A percentile compares a stretch with the other conserved stretches of the same genome.
Evolutionary conservation across 2,888 invertebrate species (phyloP).

Genomic region (Panzeria rudis): DNA sequence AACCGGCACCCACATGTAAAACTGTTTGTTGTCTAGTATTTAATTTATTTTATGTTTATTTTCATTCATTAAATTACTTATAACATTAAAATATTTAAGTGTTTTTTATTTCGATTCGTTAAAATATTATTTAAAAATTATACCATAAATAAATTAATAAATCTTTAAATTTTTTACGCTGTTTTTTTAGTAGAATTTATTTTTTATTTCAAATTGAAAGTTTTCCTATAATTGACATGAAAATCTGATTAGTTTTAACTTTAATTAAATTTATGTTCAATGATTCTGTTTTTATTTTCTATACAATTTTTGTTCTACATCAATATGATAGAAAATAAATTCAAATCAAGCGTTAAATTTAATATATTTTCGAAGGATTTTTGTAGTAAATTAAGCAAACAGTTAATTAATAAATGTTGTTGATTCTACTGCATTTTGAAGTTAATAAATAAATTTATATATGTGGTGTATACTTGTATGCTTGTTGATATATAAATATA

Average conservation of each 20-base stretch:
- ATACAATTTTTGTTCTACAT: not conserved
- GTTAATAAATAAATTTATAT: not conserved
- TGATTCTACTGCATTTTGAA: slow-evolving; percentile 9
- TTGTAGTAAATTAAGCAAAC: slow-evolving; percentile 31
- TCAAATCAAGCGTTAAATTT: slow-evolving; percentile 32
- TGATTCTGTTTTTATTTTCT: not conserved
- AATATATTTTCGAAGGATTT: not conserved
- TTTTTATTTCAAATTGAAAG: slow-evolving; percentile 25
- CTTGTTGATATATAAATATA: not conserved
- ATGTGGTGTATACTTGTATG: not conserved
- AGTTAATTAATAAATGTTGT: slow-evolving; percentile 57
- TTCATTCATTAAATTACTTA: slow-evolving; percentile 12
- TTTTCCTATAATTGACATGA: slow-evolving; percentile 51
- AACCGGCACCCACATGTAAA: slow-evolving; percentile 41
- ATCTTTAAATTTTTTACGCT: slow-evolving; percentile 35
- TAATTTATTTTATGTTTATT: slow-evolving; percentile 8
- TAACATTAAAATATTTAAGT: slow-evolving; percentile 25
- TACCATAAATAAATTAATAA: slow-evolving; percentile 47
- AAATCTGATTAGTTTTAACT: slow-evolving; percentile 43
- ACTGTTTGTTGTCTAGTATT: slow-evolving; percentile 11
- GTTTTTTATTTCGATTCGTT: slow-evolving; percentile 25
- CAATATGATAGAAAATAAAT: slow-evolving; percentile 33
- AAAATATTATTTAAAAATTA: slow-evolving; percentile 49
- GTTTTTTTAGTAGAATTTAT: slow-evolving; percentile 21
- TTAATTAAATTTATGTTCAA: slow-evolving; percentile 60